phyloP scores from a whole-genome alignment of 1,140 invertebrate species.

The Chironomus striatipennis region DNA sequence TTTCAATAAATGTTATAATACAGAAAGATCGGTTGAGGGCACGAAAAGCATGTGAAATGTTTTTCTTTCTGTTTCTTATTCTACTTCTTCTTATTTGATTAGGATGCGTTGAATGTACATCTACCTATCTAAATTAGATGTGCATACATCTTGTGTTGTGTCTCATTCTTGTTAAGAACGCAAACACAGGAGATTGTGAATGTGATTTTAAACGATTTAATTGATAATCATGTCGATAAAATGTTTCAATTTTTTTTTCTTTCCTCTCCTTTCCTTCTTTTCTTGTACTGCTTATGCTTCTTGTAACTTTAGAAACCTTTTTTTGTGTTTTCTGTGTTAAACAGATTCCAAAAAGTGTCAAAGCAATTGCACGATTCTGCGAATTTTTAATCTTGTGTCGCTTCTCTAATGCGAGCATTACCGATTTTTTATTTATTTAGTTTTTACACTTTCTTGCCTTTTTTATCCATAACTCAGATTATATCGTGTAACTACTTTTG shows the following conservation, averaged over 20 bases:
- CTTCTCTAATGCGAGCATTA: neutral
- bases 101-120: slow-evolving; percentile 9
- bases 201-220: slow-evolving; percentile 20
- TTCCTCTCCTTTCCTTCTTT: neutral
- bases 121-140: neutral
- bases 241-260: slow-evolving; percentile 17
- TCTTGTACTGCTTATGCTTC: too few relatives aligned
- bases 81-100: slow-evolving; percentile 2
- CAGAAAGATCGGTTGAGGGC: neutral
- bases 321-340: neutral
- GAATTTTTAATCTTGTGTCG: neutral
- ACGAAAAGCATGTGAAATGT: slow-evolving; percentile 20
- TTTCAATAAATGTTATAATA: neutral
- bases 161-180: neutral
- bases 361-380: slow-evolving; percentile 23
- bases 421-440: neutral
- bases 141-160: neutral
- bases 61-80: neutral
- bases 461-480: neutral
- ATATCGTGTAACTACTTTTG: too few relatives aligned
- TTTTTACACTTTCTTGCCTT: neutral
- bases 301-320: too few relatives aligned
- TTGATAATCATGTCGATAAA: slow-evolving; percentile 22
- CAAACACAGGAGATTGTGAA: neutral
- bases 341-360: slow-evolving; percentile 23